A percentile compares a stretch with the other conserved stretches of the same genome.
Evolutionary conservation across 2,797 vertebrate genomes (phyloP).

Genomic region (Brachyalestes nurse): DNA sequence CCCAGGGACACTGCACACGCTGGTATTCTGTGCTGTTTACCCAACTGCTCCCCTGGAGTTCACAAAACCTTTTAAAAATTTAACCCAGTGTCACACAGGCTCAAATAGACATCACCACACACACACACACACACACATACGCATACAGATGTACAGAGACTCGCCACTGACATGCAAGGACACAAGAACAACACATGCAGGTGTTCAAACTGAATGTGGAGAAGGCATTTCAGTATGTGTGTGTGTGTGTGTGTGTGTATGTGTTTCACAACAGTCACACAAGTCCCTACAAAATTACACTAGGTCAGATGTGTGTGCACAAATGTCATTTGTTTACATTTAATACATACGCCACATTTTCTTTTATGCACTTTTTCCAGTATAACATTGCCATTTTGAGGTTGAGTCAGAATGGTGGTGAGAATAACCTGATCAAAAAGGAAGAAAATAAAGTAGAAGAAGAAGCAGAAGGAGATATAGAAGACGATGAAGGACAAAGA

Average conservation of each 20-base stretch:
- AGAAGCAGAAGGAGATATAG: too few relatives aligned
- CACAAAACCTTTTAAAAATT: slow-evolving; percentile 43
- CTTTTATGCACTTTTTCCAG: too few relatives aligned
- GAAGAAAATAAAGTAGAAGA: too few relatives aligned
- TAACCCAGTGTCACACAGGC: slow-evolving; percentile 35
- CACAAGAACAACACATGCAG: slow-evolving; percentile 2
- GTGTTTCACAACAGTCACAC: not conserved
- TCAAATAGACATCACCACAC: not conserved
- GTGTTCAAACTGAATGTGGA: not conserved
- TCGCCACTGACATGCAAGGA: slow-evolving; percentile 40
- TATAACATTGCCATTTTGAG: too few relatives aligned
- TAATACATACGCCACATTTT: too few relatives aligned
- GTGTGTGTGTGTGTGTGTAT: not conserved
- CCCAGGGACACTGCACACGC: slow-evolving; percentile 40
- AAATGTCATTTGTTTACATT: too few relatives aligned
- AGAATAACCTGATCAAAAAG: too few relatives aligned
- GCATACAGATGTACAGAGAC: slow-evolving; percentile 25
- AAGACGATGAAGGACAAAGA: not conserved
- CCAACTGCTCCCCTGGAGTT: slow-evolving; percentile 33
- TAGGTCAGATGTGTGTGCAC: too few relatives aligned
- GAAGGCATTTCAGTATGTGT: slow-evolving; percentile 14
- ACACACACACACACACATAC: slow-evolving; percentile 9
- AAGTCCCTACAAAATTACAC: too few relatives aligned
- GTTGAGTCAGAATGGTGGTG: too few relatives aligned
- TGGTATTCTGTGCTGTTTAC: slow-evolving; percentile 50